Base-by-base conservation (phyloP, 2,113 vertebrate genomes). In the Xiphophorus maculatus region DNA sequence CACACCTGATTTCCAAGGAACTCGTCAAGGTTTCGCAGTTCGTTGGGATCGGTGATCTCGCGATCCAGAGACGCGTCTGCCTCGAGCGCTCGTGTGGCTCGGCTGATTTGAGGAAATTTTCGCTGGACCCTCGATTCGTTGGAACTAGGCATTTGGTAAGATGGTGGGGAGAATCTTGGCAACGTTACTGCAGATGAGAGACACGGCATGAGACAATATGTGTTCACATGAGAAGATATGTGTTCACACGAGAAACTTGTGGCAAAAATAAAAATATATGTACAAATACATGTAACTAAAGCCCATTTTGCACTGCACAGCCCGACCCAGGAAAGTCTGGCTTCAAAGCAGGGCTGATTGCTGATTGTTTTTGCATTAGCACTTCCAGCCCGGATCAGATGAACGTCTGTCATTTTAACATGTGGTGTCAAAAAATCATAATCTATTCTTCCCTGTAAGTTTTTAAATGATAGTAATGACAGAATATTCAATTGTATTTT, bases 1-100 rank as follows among this genome's bases (percentile, higher is more conserved):
- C 89, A 79, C 79, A 99, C 97, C 96, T 99, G 97, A 80, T 95
- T 96, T 10, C 97, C 95, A 14, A 99, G 96, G 89, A 98, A 99
- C 81, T 99, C 97, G 0, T 99, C 97, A 30, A 99, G 95, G 74
- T 96, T 94, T 63, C 96, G 96, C 67, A 99, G 95, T 79, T 99
- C 98, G 0, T 95, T 96, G 86, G 94, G 84, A 1, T 97, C 92
- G 0, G 95, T 96, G 78, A 99, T 96, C 84, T 97, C 94, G 0
- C 95, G 94, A 37, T 93, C 93, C 80, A 97, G 89, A 0, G 96
- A 96, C 0, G 91, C 86, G 19, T 93, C 93, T 94, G 96, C 96
- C 66, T 96, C 94, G 86, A 95, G 93, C 0, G 92, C 94, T 0
- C 93, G 91, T 0, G 97, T 96, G 85, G 96, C 95, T 33, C 96